Evolutionary conservation across 2,888 invertebrate genomes (phyloP).

Genomic region (Drosophila aldrichi): DNA sequence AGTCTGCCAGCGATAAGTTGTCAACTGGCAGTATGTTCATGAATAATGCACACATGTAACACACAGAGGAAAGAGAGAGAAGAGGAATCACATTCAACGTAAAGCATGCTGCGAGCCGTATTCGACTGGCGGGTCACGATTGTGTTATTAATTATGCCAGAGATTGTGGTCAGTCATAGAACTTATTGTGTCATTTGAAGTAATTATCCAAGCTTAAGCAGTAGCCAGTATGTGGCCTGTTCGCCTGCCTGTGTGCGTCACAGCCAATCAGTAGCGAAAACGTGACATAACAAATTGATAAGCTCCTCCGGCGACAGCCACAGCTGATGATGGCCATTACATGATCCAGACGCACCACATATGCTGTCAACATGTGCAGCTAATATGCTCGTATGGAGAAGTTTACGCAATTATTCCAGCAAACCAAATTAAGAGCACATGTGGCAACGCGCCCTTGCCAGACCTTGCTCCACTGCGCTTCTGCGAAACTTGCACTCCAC

Average conservation of each 20-base stretch:
- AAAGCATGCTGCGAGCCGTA: background rate
- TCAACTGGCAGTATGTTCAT: slow-evolving; percentile 60
- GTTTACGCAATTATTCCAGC: slow-evolving; percentile 59
- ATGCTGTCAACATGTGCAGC: slow-evolving; percentile 50
- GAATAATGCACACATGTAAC: slow-evolving; percentile 57
- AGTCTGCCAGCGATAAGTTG: slow-evolving; percentile 49
- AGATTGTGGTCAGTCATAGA: slow-evolving; percentile 50
- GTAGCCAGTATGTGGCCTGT: slow-evolving; percentile 24
- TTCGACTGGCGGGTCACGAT: slow-evolving; percentile 42
- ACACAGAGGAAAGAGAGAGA: background rate
- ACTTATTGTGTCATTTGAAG: slow-evolving; percentile 66
- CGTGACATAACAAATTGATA: slow-evolving; percentile 22
- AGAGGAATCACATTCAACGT: background rate
- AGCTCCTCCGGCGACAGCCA: slow-evolving; percentile 10
- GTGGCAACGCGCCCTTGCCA: slow-evolving; percentile 22
- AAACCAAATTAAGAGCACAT: slow-evolving; percentile 64
- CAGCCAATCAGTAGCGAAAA: slow-evolving; percentile 34
- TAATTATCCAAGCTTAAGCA: slow-evolving; percentile 64
- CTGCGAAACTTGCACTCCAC: slow-evolving; percentile 28
- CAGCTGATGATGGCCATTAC: slow-evolving; percentile 22
- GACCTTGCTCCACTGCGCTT: slow-evolving; percentile 30
- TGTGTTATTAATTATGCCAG: slow-evolving; percentile 67
- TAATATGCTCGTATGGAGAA: slow-evolving; percentile 44
- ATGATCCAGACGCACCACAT: slow-evolving; percentile 32
- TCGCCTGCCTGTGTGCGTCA: slow-evolving; percentile 7